Base-by-base conservation (phyloP, 2,113 vertebrate species). In the Syngnathus scovelli region DNA sequence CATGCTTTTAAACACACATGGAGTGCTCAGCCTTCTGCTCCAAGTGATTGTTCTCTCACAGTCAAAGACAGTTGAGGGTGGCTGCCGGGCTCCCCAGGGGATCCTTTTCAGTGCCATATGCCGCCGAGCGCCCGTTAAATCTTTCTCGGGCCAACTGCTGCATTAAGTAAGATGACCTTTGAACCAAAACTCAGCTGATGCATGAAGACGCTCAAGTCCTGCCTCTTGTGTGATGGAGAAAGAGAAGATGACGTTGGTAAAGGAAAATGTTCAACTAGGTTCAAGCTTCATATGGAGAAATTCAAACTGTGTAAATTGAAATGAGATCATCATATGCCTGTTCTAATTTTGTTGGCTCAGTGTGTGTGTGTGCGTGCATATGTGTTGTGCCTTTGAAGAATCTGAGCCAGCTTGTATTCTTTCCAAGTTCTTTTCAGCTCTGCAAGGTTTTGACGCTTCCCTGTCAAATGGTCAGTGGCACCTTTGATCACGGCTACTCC, bases 31-130 rank as follows among this genome's bases (percentile, higher is more conserved):
- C 54, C 23, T 43, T 2, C 41, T 43, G 41, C 11, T 43, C 9
- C 12, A 70, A 23, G 61, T 0, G 6, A 72, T 69, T 71, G 66
- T 72, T 82, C 70, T 58, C 54, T 77, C 76, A 49, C 62, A 69
- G 76, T 63, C 69, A 64, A 66, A 74, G 74, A 61, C 78, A 66
- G 67, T 72, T 71, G 66, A 70, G 67, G 64, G 65, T 27, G 63
- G 37, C 71, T 16, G 23, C 69, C 16, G 49, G 16, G 46, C 38
- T 68, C 72, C 74, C 80, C 60, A 21, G 82, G 27, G 79, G 83
- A 82, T 83, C 64, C 18, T 68, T 79, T 84, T 73, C 81, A 77
- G 54, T 8, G 18, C 85, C 87, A 89, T 87, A 85, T 88, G 88
- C 74, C 78, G 18, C 68, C 0, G 55, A 66, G 75, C 59, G 38